A percentile compares a stretch with the other conserved stretches of the same genome.
Evolutionary conservation across 2,797 vertebrate species (phyloP).

Genomic region (Lacerta viridis): DNA sequence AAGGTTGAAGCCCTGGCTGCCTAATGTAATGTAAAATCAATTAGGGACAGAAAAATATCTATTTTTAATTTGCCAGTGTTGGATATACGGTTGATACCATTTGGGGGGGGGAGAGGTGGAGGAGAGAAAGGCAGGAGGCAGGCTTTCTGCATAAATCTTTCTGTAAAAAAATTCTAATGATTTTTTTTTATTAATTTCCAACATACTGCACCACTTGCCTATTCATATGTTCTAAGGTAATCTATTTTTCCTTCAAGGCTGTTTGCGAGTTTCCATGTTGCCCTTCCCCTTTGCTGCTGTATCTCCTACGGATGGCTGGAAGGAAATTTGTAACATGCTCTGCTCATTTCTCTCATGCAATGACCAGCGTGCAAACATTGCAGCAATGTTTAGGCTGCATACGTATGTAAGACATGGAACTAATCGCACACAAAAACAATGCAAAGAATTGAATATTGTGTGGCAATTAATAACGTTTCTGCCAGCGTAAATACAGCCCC

Average conservation of each 20-base stretch:
- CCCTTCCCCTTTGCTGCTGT: slow-evolving; percentile 62
- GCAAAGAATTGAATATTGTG: slow-evolving; percentile 77
- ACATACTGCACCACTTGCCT: slow-evolving; percentile 75
- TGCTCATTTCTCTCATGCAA: slow-evolving; percentile 77
- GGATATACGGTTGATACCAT: slow-evolving; percentile 69
- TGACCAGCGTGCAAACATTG: slow-evolving; percentile 73
- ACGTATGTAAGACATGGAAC: slow-evolving; percentile 70
- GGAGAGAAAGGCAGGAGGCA: slow-evolving; percentile 22
- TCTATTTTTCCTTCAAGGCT: slow-evolving; percentile 69
- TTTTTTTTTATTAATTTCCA: slow-evolving; percentile 75
- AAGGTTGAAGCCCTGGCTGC: slow-evolving; percentile 77
- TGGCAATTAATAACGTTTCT: slow-evolving; percentile 80
- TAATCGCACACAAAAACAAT: slow-evolving; percentile 80
- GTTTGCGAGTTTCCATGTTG: slow-evolving; percentile 68
- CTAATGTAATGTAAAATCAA: slow-evolving; percentile 81
- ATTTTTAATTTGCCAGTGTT: slow-evolving; percentile 77
- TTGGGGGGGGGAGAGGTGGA: slow-evolving; percentile 45
- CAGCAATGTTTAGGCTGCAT: slow-evolving; percentile 68
- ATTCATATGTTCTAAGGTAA: slow-evolving; percentile 73
- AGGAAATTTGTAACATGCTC: slow-evolving; percentile 73
- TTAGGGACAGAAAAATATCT: slow-evolving; percentile 81
- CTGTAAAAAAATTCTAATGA: slow-evolving; percentile 76
- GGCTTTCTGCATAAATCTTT: slow-evolving; percentile 67
- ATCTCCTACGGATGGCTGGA: slow-evolving; percentile 70
- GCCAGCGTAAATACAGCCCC: slow-evolving; percentile 74